Percentiles rank a stretch among this genome's conserved stretches.
phyloP scores from a whole-genome alignment of 1,140 invertebrate species.

The Polypedilum pembai region DNA sequence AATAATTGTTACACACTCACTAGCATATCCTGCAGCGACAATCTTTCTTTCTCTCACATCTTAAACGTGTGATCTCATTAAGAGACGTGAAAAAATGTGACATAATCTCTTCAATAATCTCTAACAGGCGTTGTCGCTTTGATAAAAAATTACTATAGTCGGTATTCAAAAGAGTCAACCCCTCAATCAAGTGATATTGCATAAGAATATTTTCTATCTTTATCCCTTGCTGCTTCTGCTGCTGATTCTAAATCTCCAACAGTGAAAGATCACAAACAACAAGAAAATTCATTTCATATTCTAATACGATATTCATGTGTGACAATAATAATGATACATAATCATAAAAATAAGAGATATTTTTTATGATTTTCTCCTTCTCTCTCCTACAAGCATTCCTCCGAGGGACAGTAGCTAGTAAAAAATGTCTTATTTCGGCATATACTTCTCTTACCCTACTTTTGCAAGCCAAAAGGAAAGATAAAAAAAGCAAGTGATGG shows the following conservation, averaged over 20 bases:
- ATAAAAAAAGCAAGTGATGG: background rate
- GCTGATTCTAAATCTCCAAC: background rate
- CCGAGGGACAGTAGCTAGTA: background rate
- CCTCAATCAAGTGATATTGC: conserved; percentile 17
- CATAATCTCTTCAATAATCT: conserved; percentile 24
- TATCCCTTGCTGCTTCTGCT: too few species aligned
- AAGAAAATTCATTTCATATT: conserved; percentile 25
- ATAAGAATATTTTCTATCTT: background rate
- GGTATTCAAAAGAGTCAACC: background rate
- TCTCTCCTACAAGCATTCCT: background rate
- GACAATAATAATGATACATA: conserved; percentile 28
- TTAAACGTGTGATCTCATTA: conserved; percentile 16
- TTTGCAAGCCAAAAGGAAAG: background rate
- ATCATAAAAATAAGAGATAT: conserved; percentile 28
- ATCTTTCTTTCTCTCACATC: background rate
- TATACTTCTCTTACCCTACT: background rate
- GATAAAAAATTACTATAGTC: conserved; percentile 2
- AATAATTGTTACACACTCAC: conserved; percentile 16
- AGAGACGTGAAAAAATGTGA: conserved; percentile 22
- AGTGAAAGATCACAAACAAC: conserved; percentile 5
- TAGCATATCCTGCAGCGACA: background rate
- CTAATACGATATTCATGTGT: conserved; percentile 23
- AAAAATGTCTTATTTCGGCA: background rate
- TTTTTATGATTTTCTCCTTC: conserved; percentile 20
- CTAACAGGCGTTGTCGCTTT: background rate